Conservation (phyloP, 2,888 invertebrate species). For the Ptychoptera albimana region DNA sequence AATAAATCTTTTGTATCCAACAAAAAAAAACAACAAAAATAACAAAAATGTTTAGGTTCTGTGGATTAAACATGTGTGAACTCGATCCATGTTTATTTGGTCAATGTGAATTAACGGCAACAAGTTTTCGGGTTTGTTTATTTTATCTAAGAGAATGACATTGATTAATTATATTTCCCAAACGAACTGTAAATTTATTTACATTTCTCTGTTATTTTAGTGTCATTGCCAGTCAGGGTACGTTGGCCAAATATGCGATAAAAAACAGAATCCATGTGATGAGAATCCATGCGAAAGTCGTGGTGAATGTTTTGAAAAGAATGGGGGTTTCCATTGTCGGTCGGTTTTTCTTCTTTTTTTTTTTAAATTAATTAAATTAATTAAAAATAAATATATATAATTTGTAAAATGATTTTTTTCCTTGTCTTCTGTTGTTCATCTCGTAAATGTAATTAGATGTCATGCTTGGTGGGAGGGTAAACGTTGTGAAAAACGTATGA, state of each 20-base stretch:
- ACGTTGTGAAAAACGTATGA: slow-evolving; percentile 51
- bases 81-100: slow-evolving; percentile 40
- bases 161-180: neutral
- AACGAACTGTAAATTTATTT: neutral
- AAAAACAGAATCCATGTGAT: slow-evolving; percentile 52
- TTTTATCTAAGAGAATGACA: too few species aligned
- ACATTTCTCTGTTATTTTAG: slow-evolving; percentile 12
- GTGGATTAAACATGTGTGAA: slow-evolving; percentile 59
- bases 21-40: neutral
- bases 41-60: slow-evolving; percentile 36
- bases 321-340: slow-evolving; percentile 48
- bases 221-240: slow-evolving; percentile 55
- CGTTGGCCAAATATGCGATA: slow-evolving; percentile 49
- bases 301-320: slow-evolving; percentile 54
- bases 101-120: slow-evolving; percentile 30
- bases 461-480: slow-evolving; percentile 59
- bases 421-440: neutral
- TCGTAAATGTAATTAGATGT: slow-evolving; percentile 29
- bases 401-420: neutral
- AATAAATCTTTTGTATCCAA: slow-evolving; percentile 3
- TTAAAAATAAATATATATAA: neutral
- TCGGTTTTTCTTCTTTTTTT: slow-evolving; percentile 18
- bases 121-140: slow-evolving; percentile 22
- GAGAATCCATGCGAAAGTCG: slow-evolving; percentile 57
- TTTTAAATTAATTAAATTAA: neutral